Percentiles rank a stretch among this genome's conserved stretches.
Conservation (phyloP, 2,888 invertebrate species). For the Nebria brevicollis region DNA sequence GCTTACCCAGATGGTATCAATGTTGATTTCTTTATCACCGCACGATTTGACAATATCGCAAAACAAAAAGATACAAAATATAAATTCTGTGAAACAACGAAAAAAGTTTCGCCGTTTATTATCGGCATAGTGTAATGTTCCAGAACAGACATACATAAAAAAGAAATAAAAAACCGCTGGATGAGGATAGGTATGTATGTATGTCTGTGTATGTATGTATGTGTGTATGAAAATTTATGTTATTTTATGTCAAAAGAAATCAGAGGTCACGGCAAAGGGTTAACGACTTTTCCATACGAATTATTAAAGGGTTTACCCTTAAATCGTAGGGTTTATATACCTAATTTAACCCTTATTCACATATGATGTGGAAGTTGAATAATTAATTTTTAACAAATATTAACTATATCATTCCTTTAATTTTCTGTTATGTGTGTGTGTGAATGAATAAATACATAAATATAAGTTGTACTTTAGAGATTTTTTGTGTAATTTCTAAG, state of each 20-base stretch:
- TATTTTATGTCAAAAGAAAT: background rate
- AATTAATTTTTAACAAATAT: too few relatives aligned
- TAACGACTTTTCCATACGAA: background rate
- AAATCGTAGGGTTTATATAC: background rate
- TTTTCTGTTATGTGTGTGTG: too few relatives aligned
- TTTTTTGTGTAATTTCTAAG: background rate
- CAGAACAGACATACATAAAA: slow-evolving; percentile 1
- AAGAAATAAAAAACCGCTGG: background rate
- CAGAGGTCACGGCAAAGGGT: background rate
- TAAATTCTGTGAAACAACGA: background rate
- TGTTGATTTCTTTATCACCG: background rate
- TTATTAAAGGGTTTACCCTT: background rate
- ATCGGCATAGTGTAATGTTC: background rate
- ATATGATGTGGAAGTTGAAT: too few relatives aligned
- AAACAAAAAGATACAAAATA: background rate
- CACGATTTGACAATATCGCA: slow-evolving; percentile 6
- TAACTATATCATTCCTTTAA: too few relatives aligned
- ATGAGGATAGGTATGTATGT: background rate
- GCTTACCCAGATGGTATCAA: background rate
- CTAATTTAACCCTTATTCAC: background rate
- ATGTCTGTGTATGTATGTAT: background rate
- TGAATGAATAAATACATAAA: background rate
- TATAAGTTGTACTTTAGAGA: background rate
- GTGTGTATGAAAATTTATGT: background rate
- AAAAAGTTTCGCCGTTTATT: background rate